Evolutionary conservation across 2,113 vertebrate species (phyloP).

Genomic region (Chelonoidis abingdonii): DNA sequence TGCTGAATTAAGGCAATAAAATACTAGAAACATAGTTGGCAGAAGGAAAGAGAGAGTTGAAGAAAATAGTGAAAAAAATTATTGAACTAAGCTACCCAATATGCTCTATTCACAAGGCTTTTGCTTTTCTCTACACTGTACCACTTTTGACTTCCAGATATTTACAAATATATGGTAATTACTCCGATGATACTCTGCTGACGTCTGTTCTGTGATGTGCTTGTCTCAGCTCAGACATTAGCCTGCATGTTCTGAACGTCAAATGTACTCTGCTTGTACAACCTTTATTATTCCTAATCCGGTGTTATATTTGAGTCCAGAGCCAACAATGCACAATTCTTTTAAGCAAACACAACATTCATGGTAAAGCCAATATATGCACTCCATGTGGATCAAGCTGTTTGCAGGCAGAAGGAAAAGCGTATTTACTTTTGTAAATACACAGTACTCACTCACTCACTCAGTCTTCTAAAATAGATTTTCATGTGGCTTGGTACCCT

Average conservation of each 20-base stretch:
- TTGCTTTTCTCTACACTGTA: not conserved
- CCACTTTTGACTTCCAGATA: not conserved
- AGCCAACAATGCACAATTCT: not conserved
- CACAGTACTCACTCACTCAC: not conserved
- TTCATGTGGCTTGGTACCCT: constrained; percentile 63
- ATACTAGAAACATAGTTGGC: not conserved
- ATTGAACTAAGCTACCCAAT: not conserved
- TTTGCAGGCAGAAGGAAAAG: constrained; percentile 24
- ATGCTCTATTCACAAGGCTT: not conserved
- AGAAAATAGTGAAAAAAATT: fast-evolving
- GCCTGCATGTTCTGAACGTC: not conserved
- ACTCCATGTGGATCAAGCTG: constrained; percentile 25
- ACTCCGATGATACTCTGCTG: not conserved
- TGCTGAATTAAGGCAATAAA: not conserved
- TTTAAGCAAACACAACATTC: not conserved
- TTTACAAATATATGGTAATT: not conserved
- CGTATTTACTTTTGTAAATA: constrained; percentile 47
- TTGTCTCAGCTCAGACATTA: not conserved
- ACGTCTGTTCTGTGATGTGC: not conserved
- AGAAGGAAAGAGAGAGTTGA: not conserved
- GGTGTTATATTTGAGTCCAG: not conserved
- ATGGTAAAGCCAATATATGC: not conserved
- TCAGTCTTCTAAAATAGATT: not conserved
- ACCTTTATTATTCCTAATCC: not conserved
- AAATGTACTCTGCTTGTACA: not conserved